These are phyloP conservation scores for Sebastes fasciatus DNA, from an alignment of 2,113 vertebrate genomes.

Conservation along the genomic window DNA sequence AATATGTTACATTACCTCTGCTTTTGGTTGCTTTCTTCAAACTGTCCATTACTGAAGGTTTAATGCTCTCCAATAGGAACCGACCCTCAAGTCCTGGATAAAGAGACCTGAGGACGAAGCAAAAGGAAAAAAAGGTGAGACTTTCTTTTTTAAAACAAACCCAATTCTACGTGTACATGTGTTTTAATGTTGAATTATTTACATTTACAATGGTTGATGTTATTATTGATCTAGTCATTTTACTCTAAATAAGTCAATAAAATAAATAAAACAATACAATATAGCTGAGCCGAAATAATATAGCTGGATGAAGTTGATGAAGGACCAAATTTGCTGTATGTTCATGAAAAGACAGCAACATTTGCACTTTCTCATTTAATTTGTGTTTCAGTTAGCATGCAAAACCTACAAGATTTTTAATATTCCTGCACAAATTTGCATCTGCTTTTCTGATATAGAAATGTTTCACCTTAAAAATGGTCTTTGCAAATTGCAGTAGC, in stretches of 20 bases:
- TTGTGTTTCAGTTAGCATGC: background rate
- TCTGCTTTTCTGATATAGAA: background rate
- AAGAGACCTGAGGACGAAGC: conserved; percentile 85
- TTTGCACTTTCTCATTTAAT: background rate
- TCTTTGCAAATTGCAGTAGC: background rate
- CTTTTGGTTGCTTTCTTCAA: conserved; percentile 94
- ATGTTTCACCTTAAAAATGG: background rate
- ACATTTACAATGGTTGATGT: background rate
- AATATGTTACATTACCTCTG: conserved; percentile 87
- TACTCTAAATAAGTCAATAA: background rate
- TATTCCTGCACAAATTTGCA: background rate
- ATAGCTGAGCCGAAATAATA: background rate
- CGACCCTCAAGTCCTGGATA: conserved; percentile 95
- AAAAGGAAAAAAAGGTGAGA: background rate
- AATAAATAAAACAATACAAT: background rate
- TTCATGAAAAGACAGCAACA: background rate
- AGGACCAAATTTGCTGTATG: background rate
- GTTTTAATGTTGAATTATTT: conserved; percentile 9
- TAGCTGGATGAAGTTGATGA: background rate
- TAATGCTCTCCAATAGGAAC: conserved; percentile 91
- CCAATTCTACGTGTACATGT: background rate
- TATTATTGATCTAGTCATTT: background rate
- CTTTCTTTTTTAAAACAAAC: background rate
- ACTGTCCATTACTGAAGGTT: conserved; percentile 88
- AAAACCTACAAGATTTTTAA: background rate